Evolutionary conservation across 2,888 invertebrate species (phyloP).

Genomic region (Tetragnatha montana): DNA sequence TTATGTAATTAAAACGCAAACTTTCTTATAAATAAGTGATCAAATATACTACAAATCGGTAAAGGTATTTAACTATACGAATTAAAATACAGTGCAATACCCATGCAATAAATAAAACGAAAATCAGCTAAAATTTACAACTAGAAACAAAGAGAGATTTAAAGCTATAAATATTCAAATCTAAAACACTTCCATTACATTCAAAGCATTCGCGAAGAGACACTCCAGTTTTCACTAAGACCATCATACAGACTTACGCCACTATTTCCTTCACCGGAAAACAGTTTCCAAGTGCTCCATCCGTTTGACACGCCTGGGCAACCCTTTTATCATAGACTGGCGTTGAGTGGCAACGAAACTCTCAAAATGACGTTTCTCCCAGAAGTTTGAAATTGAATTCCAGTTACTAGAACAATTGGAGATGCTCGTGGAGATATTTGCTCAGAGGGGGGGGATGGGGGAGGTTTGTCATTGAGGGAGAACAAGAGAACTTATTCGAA

Average conservation of each 20-base stretch:
- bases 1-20: too few species aligned
- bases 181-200: background rate
- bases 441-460: background rate
- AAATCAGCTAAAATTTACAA: too few species aligned
- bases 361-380: conserved; percentile 17
- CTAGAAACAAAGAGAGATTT: too few species aligned
- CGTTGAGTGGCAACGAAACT: conserved; percentile 29
- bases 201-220: background rate
- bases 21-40: too few species aligned
- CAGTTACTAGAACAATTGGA: conserved; percentile 46
- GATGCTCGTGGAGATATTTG: conserved; percentile 35
- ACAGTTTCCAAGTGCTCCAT: conserved; percentile 7
- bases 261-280: background rate
- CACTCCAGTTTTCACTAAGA: background rate
- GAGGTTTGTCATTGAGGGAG: background rate
- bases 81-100: too few species aligned
- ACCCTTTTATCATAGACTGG: conserved; percentile 24
- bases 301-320: conserved; percentile 2
- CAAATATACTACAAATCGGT: too few species aligned
- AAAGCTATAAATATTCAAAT: background rate
- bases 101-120: too few species aligned
- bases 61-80: too few species aligned
- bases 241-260: background rate
- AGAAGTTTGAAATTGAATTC: conserved; percentile 60
- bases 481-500: conserved; percentile 5